A percentile compares a stretch with the other conserved stretches of the same genome.
These are phyloP conservation scores for Leucopternis melanops DNA, from an alignment of 2,113 vertebrate species.

Conservation along the genomic window DNA sequence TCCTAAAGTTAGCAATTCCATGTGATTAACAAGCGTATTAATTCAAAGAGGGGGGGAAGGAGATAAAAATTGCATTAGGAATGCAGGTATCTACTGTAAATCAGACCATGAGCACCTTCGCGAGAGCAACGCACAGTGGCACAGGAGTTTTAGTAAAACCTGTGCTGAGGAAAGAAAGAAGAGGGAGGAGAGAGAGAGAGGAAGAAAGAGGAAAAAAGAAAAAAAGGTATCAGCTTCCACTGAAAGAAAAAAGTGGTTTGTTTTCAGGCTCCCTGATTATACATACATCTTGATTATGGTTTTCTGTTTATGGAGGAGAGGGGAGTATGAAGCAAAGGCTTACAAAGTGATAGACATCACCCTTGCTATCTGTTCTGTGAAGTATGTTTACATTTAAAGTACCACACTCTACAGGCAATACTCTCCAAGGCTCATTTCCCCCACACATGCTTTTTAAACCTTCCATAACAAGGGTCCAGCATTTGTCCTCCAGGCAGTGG, in stretches of 20 bases:
- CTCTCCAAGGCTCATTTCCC: background rate
- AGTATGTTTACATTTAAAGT: background rate
- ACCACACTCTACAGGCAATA: background rate
- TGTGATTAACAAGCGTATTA: constrained; percentile 51
- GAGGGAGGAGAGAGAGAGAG: too few species aligned
- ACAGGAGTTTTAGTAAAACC: background rate
- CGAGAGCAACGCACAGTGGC: background rate
- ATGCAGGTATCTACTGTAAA: constrained; percentile 45
- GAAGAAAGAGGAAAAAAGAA: accelerated
- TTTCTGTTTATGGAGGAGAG: background rate
- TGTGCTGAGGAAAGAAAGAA: background rate
- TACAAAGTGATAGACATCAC: background rate
- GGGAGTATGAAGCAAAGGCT: background rate
- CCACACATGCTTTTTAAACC: background rate
- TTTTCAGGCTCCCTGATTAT: background rate
- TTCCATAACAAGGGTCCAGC: background rate
- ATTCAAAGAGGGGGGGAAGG: constrained; percentile 2
- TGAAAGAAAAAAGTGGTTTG: background rate
- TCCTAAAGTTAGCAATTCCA: constrained; percentile 4
- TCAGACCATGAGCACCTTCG: background rate
- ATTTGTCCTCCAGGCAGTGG: background rate
- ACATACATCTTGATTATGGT: accelerated
- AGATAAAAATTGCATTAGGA: constrained; percentile 41
- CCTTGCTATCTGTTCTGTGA: background rate
- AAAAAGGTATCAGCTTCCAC: too few species aligned